Evolutionary conservation across 2,888 invertebrate species (phyloP).

Genomic region (Zygogramma bicolorata): DNA sequence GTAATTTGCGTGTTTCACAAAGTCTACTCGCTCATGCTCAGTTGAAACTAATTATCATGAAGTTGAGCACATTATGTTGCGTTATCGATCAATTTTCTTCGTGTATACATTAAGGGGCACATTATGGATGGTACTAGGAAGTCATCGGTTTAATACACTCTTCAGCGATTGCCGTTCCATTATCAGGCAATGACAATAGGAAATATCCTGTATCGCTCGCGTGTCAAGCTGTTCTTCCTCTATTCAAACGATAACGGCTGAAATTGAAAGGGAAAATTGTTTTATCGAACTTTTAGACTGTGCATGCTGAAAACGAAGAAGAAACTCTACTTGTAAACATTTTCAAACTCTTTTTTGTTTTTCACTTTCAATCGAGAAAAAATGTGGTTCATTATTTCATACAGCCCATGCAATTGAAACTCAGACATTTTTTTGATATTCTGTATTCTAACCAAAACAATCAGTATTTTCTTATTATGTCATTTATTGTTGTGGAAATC

Average conservation of each 20-base stretch:
- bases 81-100: conserved; percentile 3
- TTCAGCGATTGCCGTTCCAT: background rate
- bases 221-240: background rate
- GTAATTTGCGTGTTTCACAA: background rate
- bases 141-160: background rate
- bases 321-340: too few species aligned
- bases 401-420: too few species aligned
- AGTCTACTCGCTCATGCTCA: background rate
- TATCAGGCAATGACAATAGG: background rate
- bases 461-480: too few species aligned
- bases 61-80: background rate
- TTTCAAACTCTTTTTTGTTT: too few species aligned
- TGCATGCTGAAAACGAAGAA: too few species aligned
- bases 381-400: too few species aligned
- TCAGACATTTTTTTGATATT: too few species aligned
- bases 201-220: background rate
- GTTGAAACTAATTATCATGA: background rate
- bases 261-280: background rate
- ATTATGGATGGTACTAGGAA: conserved; percentile 1
- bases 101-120: background rate
- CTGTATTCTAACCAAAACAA: too few species aligned
- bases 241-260: background rate
- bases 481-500: too few species aligned
- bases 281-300: background rate
- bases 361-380: too few species aligned